These are phyloP conservation scores for Drosophila melanosoma DNA, from an alignment of 2,888 invertebrate genomes.

Conservation along the genomic window DNA sequence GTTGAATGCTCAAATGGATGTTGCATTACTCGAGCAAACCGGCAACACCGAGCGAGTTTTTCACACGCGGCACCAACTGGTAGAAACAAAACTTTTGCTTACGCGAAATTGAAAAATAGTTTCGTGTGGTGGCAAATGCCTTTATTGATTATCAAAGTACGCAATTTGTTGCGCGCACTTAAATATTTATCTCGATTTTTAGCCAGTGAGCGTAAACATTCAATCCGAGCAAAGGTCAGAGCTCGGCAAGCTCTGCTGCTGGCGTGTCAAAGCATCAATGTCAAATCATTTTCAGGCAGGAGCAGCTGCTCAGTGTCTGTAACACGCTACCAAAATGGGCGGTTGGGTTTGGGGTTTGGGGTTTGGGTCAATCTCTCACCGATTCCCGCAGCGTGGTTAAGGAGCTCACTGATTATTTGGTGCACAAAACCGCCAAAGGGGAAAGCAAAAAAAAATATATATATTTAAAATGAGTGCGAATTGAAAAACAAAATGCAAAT, in stretches of 20 bases:
- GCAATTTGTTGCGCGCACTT: conserved; percentile 12
- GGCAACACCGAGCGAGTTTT: conserved; percentile 28
- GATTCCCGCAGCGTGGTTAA: conserved; percentile 55
- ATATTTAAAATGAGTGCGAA: conserved; percentile 9
- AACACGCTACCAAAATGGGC: conserved; percentile 32
- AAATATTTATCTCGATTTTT: background rate
- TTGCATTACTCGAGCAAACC: conserved; percentile 62
- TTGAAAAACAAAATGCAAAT: conserved; percentile 50
- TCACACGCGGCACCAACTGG: conserved; percentile 40
- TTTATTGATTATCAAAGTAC: conserved; percentile 59
- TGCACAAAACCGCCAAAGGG: conserved; percentile 46
- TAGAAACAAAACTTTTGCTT: conserved; percentile 40
- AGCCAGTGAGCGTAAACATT: background rate
- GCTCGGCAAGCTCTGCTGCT: conserved; percentile 38
- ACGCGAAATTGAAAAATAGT: conserved; percentile 71
- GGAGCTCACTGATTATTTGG: conserved; percentile 67
- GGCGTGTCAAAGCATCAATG: conserved; percentile 61
- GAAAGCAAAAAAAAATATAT: conserved; percentile 6
- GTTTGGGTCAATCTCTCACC: background rate
- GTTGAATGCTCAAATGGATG: conserved; percentile 66
- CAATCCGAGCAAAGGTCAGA: background rate
- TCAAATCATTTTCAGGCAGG: conserved; percentile 38
- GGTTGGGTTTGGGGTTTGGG: background rate
- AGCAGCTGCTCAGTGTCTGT: conserved; percentile 50
- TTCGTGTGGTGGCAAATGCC: conserved; percentile 45